Conservation (phyloP, 2,888 invertebrate species). For the Dryomyza anilis region DNA sequence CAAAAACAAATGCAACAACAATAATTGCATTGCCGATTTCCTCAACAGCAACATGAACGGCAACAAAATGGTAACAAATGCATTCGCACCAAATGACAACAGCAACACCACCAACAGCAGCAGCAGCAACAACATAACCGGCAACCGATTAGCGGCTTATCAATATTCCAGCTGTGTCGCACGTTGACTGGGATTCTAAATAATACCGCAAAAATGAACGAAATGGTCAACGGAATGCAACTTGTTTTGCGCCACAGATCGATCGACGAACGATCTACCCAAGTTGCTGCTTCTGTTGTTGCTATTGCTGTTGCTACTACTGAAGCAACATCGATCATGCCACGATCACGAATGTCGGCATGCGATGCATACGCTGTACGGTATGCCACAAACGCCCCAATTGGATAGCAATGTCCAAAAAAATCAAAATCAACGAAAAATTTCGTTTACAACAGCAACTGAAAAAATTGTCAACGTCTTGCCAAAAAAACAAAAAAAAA, state of each 20-base stretch:
- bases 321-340: conserved; percentile 17
- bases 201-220: conserved; percentile 27
- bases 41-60: conserved; percentile 29
- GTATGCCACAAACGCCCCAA: conserved; percentile 48
- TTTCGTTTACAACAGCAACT: conserved; percentile 29
- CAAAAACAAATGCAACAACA: conserved; percentile 24
- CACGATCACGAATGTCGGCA: neutral
- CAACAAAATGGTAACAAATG: conserved; percentile 49
- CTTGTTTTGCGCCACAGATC: conserved; percentile 46
- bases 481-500: conserved; percentile 1
- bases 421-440: conserved; percentile 44
- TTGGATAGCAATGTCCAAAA: conserved; percentile 40
- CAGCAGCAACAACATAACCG: conserved; percentile 15
- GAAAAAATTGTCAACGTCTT: conserved; percentile 27
- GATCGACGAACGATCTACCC: neutral
- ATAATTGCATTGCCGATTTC: conserved; percentile 6
- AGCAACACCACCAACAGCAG: conserved; percentile 14
- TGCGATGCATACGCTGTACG: conserved; percentile 33
- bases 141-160: conserved; percentile 48
- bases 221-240: conserved; percentile 59
- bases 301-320: neutral
- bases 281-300: neutral
- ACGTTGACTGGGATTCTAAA: conserved; percentile 19
- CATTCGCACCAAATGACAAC: conserved; percentile 50
- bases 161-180: conserved; percentile 56